Conservation (phyloP, 2,797 vertebrate genomes). For the Thaleichthys pacificus region DNA sequence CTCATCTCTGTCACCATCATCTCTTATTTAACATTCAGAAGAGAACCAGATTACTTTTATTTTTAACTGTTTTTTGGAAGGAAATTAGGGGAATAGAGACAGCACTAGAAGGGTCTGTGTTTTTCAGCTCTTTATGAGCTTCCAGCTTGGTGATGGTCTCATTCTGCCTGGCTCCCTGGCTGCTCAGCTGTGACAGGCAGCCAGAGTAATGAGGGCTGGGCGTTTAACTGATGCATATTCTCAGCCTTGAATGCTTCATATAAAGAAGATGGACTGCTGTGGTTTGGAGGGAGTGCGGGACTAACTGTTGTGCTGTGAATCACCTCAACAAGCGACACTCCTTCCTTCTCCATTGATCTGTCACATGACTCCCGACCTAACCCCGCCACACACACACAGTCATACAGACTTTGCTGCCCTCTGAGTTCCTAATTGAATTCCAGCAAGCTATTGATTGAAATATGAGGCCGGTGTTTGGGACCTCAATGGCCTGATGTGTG, state of each 20-base stretch:
- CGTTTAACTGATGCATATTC: constrained; percentile 76
- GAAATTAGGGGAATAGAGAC: constrained; percentile 66
- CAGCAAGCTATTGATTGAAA: constrained; percentile 65
- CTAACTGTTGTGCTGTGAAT: constrained; percentile 74
- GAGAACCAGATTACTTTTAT: constrained; percentile 20
- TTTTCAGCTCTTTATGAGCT: too few relatives aligned
- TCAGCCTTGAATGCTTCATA: constrained; percentile 75
- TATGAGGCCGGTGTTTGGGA: constrained; percentile 46
- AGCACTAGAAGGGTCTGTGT: too few relatives aligned
- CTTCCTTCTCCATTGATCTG: constrained; percentile 60
- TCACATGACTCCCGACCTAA: constrained; percentile 54
- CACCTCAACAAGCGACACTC: constrained; percentile 65
- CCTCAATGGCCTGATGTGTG: constrained; percentile 13
- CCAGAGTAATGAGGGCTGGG: constrained; percentile 68
- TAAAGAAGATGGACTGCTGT: constrained; percentile 74
- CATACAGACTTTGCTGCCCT: constrained; percentile 28
- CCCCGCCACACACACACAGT: constrained; percentile 2
- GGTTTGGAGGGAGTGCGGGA: constrained; percentile 61
- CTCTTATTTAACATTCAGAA: constrained; percentile 56
- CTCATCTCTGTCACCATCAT: constrained; percentile 10
- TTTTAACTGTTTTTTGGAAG: neutral
- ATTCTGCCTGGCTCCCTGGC: constrained; percentile 66
- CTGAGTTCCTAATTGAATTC: constrained; percentile 62
- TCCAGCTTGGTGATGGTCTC: constrained; percentile 61
- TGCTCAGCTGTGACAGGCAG: constrained; percentile 75